Evolutionary conservation across 2,888 invertebrate species (phyloP), one percentile per base, ranked within the genome.

Genomic region (Mimas tiliae): DNA sequence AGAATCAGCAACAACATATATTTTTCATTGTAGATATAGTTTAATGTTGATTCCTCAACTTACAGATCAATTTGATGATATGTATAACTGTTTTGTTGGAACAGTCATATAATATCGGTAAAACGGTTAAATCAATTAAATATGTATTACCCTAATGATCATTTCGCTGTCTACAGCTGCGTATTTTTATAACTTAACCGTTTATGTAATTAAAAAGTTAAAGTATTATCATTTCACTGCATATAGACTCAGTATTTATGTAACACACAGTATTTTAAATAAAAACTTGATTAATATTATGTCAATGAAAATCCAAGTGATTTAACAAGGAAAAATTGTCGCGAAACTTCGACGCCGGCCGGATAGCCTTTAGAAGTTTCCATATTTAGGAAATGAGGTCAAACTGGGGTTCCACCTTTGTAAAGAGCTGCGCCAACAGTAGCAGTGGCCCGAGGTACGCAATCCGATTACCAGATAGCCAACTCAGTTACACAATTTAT

Each of bases 301-400:
- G 47, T 19, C 27, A 12, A 8, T 34, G 47, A 47, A 45, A 33
- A 55, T 33, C 33, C 9, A 72, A 72, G 73, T 69, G 65, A 75
- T 77, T 70, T 70, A 74, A 68, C 62, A 66, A 72, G 66, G 68
- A 74, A 75, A 76, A 75, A 75, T 73, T 69, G 70, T 69, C 74
- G 70, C 72, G 70, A 63, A 69, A 74, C 74, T 72, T 71, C 70
- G 72, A 72, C 68, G 70, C 69, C 69, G 72, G 77, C 80, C 76
- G 77, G 83, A 79, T 80, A 80, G 79, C 85, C 86, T 89, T 88
- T 87, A 83, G 85, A 89, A 87, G 84, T 87, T 80, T 79, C 91
- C 91, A 89, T 91, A 92, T 90, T 87, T 87, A 86, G 89, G 79
- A 81, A 92, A 88, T 79, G 87, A 83, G 91, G 92, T 87, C 90